A percentile compares a stretch with the other conserved stretches of the same genome.
phyloP scores from a whole-genome alignment of 1,140 invertebrate species.

The Penaeus indicus region DNA sequence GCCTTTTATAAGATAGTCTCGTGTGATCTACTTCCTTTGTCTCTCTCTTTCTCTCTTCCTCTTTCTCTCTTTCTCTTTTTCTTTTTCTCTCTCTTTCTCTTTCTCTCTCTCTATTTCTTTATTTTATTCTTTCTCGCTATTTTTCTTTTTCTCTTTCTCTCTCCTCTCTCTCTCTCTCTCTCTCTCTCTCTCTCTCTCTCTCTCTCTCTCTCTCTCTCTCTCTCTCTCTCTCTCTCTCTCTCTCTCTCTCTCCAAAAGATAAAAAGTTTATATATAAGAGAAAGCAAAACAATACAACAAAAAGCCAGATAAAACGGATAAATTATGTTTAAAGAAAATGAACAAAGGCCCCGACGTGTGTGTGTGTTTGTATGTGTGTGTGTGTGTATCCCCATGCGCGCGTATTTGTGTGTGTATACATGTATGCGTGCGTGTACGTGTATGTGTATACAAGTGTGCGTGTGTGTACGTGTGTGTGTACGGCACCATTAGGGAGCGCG shows the following conservation, averaged over 20 bases:
- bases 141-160: too few species aligned
- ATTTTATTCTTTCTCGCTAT: neutral
- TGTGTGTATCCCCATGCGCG: neutral
- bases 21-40: too few species aligned
- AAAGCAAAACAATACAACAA: neutral
- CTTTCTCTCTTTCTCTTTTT: neutral
- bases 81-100: neutral
- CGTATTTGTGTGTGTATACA: neutral
- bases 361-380: neutral
- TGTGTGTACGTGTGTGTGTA: neutral
- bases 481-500: slow-evolving; percentile 34
- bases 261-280: neutral
- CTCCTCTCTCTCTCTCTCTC: neutral
- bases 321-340: too few species aligned
- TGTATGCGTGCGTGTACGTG: neutral
- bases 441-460: neutral
- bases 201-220: neutral
- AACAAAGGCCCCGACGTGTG: neutral
- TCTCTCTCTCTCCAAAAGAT: too few species aligned
- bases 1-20: too few species aligned
- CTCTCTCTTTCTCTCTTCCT: neutral
- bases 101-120: neutral
- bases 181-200: neutral
- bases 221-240: neutral
- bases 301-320: neutral